phyloP scores from a whole-genome alignment of 2,797 vertebrate species.

The Ceryle rudis region DNA sequence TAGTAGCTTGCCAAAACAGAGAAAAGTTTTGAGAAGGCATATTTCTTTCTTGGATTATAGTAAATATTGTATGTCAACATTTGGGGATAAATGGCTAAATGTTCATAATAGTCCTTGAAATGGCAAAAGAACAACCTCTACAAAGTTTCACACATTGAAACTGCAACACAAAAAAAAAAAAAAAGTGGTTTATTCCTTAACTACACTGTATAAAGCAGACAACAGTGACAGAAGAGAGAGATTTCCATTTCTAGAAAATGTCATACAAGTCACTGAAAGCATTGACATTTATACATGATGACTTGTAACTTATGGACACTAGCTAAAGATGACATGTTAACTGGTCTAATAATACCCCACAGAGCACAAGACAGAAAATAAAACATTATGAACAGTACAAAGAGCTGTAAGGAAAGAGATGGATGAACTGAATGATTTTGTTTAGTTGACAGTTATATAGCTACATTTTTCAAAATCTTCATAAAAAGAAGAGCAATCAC shows the following conservation, averaged over 20 bases:
- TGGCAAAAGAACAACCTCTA: background rate
- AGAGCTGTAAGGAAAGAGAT: background rate
- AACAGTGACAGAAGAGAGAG: rapidly evolving
- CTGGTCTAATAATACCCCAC: background rate
- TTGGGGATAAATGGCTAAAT: background rate
- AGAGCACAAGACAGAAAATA: background rate
- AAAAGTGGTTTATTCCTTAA: background rate
- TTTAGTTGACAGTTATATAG: background rate
- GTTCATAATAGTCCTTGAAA: background rate
- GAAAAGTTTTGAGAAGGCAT: background rate
- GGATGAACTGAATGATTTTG: background rate
- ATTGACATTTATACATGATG: background rate
- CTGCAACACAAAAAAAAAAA: background rate
- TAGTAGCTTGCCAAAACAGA: background rate
- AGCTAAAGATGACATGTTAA: background rate
- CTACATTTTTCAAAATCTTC: background rate
- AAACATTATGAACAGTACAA: background rate
- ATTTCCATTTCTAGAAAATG: background rate
- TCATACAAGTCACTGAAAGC: background rate
- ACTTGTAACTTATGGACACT: background rate
- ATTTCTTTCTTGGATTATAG: background rate
- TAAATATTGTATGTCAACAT: background rate
- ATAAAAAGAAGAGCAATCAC: background rate
- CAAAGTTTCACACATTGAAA: background rate
- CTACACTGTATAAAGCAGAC: background rate